Conservation (phyloP, 2,797 vertebrate genomes). For the Telmatherina bonti region DNA sequence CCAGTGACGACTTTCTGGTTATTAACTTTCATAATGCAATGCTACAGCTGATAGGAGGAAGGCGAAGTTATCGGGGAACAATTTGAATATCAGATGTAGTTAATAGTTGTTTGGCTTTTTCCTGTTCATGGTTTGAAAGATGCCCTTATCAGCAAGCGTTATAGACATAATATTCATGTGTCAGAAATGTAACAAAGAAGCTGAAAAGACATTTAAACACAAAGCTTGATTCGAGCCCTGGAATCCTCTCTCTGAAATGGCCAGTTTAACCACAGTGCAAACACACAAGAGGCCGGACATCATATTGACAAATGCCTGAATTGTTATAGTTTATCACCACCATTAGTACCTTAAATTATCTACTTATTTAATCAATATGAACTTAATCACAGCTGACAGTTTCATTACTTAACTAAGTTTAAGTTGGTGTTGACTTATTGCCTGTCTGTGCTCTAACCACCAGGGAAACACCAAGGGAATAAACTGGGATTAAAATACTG, state of each 20-base stretch:
- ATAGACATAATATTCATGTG: neutral
- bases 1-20: conserved; percentile 62
- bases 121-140: conserved; percentile 35
- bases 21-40: conserved; percentile 67
- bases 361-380: conserved; percentile 32
- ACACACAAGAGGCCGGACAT: conserved; percentile 7
- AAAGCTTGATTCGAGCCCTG: conserved; percentile 19
- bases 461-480: conserved; percentile 25
- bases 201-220: conserved; percentile 24
- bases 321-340: conserved; percentile 21
- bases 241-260: neutral
- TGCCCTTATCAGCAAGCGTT: conserved; percentile 38
- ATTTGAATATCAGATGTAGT: conserved; percentile 62
- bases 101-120: conserved; percentile 58
- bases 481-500: conserved; percentile 56
- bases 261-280: conserved; percentile 5
- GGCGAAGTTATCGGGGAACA: conserved; percentile 41
- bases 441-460: conserved; percentile 14
- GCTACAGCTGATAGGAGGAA: conserved; percentile 59
- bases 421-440: conserved; percentile 32
- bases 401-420: conserved; percentile 39
- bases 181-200: conserved; percentile 29
- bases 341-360: conserved; percentile 37
- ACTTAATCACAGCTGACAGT: conserved; percentile 12
- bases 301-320: conserved; percentile 26